Base-by-base conservation (phyloP, 2,113 vertebrate genomes). In the Grammomys surdaster region DNA sequence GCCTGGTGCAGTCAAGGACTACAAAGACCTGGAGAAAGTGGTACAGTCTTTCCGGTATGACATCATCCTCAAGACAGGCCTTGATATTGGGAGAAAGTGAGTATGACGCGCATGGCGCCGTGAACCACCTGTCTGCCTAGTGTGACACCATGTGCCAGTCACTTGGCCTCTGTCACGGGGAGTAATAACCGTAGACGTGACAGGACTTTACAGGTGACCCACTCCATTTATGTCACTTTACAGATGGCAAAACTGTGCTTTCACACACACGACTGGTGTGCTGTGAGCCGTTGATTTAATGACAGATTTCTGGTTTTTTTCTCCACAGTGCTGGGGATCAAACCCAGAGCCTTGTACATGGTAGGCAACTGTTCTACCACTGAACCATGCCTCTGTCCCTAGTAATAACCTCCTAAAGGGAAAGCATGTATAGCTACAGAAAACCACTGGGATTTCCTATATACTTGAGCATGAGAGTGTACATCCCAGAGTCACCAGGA, bases 21-120 rank as follows among this genome's bases (percentile, higher is more conserved):
- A 99, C 97, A 99, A 99, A 97, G 99, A 99, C 95, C 95, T 99
- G 77, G 99, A 99, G 75, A 99, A 98, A 98, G 97, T 97, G 0
- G 99, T 99, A 48, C 99, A 98, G 89, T 99, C 99, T 40, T 98
- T 99, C 36, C 99, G 99, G 0, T 99, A 98, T 0, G 99, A 99
- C 10, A 95, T 99, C 19, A 72, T 99, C 93, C 97, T 99, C 96
- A 99, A 99, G 97, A 98, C 99, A 36, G 99, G 99, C 69, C 98
- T 99, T 78, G 99, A 99, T 93, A 87, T 99, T 40, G 98, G 99
- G 69, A 99, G 99, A 96, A 99, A 99, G 99, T 99, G 98, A 99
- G 99, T 99, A 33, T 63, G 11, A 24, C 5, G 12, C 3, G 33
- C 36, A 17, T 40, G 36, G 7, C 70, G 1, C 17, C 7, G 17